Conservation (phyloP, 2,888 invertebrate species). For the Epirrita christyi region DNA sequence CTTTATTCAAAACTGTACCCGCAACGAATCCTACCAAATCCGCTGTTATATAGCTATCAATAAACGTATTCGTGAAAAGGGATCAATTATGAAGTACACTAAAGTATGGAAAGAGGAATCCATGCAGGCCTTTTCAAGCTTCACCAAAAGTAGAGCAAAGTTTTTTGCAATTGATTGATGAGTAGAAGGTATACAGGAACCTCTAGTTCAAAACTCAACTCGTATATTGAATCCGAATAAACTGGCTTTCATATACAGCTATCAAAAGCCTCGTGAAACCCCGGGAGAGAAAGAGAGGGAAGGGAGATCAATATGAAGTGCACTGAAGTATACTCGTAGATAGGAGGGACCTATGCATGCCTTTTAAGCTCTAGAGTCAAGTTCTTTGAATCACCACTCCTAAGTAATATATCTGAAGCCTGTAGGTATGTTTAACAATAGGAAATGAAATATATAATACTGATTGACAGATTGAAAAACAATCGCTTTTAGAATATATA, state of each 20-base stretch:
- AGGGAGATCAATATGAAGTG: slow-evolving; percentile 40
- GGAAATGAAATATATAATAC: too few species aligned
- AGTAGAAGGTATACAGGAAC: not conserved
- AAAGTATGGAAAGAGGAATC: too few species aligned
- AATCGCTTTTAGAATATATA: not conserved
- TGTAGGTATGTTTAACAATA: not conserved
- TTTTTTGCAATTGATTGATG: too few species aligned
- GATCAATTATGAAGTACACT: too few species aligned
- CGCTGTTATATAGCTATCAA: too few species aligned
- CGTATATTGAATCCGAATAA: not conserved
- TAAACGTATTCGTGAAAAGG: too few species aligned
- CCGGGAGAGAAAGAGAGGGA: slow-evolving; percentile 32
- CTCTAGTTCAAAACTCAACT: slow-evolving; percentile 2
- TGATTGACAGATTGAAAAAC: not conserved
- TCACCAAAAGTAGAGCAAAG: too few species aligned
- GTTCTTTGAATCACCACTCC: not conserved
- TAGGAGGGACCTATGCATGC: slow-evolving; percentile 1
- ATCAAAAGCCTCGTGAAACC: slow-evolving; percentile 26
- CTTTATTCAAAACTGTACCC: too few species aligned
- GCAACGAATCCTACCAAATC: too few species aligned
- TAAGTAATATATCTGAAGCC: not conserved
- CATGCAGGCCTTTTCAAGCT: not conserved
- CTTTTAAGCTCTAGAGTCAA: not conserved
- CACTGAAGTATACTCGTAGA: slow-evolving; percentile 22
- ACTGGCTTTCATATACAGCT: slow-evolving; percentile 9